Evolutionary conservation across 2,113 vertebrate species (phyloP), one percentile per base, ranked within the genome.

Genomic region (Thunnus maccoyii): DNA sequence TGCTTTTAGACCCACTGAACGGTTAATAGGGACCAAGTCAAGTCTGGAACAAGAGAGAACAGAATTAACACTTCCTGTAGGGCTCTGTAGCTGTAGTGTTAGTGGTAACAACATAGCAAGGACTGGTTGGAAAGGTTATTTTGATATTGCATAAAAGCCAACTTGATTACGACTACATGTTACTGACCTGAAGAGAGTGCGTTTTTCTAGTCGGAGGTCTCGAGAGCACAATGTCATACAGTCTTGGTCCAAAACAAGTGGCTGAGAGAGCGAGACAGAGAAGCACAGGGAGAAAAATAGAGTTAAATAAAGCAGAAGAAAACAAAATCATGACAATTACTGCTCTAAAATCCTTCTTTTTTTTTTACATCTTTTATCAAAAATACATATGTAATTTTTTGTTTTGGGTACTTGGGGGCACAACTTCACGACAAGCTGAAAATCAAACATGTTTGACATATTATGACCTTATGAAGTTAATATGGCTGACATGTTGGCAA

Each of bases 11-110:
- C 98, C 98, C 87, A 99, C 98, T 0, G 98, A 99, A 55, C 98
- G 96, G 86, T 99, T 99, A 83, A 99, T 99, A 5, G 98, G 98
- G 84, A 99, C 97, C 80, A 99, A 96, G 89, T 99, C 98, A 50
- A 99, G 93, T 88, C 98, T 99, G 84, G 54, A 86, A 62, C 66
- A 48, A 6, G 12, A 36, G 3, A 71, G 46, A 75, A 44, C 0
- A 61, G 1, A 54, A 18, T 76, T 6, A 67, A 1, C 0, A 0
- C 30, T 48, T 60, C n/a, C 9, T 55, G 46, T 51, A 32, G 50
- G 2, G 22, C 1, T 32, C 4, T 63, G 18, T 4, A 16, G 17
- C n/a, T n/a, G 65, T 16, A 25, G 12, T 30, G 8, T 8, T 16
- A 51, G 36, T 17, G 36, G 15, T 54, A 14, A 48, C 15, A 22